Base-by-base conservation (phyloP, 2,113 vertebrate genomes). In the Tachycineta bicolor region DNA sequence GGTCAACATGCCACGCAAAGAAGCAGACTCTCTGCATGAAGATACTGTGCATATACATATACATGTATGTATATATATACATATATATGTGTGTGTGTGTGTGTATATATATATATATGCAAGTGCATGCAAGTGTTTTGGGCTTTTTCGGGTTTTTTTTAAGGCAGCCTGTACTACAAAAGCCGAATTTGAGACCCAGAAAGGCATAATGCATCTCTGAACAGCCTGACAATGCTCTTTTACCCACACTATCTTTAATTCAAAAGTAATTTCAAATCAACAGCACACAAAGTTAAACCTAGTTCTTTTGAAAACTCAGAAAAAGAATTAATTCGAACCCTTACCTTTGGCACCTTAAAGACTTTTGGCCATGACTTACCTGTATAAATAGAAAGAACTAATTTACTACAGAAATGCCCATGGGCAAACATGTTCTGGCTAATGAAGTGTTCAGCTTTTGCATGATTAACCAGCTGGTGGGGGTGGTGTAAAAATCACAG, bases 371-470 rank as follows among this genome's bases (percentile, higher is more conserved):
- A 97, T 98, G 97, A 97, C 97, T 98, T 98, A 98, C 98, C 98
- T 98, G 98, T 98, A 98, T 98, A 98, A 98, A 98, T 98, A 98
- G 98, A 98, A 98, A 98, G 97, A 98, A 98, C 97, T 98, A 97
- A 98, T 98, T 98, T 98, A 98, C 98, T 97, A 98, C 97, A 97
- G 97, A 98, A 98, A 98, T 97, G 98, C 99, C 99, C 98, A 98
- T 97, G 98, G 99, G 99, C 98, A 98, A 99, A 98, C 98, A 98
- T 98, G 98, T 98, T 98, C 99, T 98, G 97, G 98, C 98, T 99
- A 99, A 99, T 99, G 98, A 99, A 99, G 98, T 99, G 99, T 99
- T 99, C 98, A 98, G 98, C 98, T 98, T 98, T 98, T 98, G 98
- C 98, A 98, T 98, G 98, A 99, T 98, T 99, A 99, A 98, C 98